Percentiles rank a stretch among this genome's conserved stretches.
Evolutionary conservation across 2,113 vertebrate genomes (phyloP).

Genomic region (Zosterops japonicus): DNA sequence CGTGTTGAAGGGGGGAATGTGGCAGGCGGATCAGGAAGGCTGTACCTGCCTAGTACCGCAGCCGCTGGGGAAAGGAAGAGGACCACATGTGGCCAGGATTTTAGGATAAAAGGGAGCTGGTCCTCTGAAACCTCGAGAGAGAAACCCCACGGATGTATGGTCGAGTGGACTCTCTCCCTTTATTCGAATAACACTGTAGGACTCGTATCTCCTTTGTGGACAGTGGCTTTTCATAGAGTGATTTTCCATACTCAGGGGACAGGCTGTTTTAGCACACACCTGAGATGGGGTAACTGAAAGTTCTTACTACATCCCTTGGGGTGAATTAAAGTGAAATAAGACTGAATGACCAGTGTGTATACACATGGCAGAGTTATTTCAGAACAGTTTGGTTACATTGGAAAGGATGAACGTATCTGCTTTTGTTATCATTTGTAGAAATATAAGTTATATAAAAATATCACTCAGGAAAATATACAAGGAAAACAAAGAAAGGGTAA

Average conservation of each 20-base stretch:
- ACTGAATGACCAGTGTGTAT: background rate
- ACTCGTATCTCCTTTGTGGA: background rate
- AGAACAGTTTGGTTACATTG: background rate
- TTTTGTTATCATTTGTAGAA: background rate
- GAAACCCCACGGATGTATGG: rapidly evolving
- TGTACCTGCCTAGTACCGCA: background rate
- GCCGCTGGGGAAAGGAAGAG: background rate
- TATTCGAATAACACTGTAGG: rapidly evolving
- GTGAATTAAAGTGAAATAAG: background rate
- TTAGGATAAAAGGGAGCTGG: background rate
- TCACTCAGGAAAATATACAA: background rate
- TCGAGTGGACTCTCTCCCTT: background rate
- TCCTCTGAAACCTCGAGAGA: background rate
- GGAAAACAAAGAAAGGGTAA: background rate
- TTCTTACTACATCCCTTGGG: background rate
- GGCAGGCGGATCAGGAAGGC: background rate
- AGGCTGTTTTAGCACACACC: background rate
- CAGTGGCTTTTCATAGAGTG: background rate
- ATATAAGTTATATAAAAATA: background rate
- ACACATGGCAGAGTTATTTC: background rate
- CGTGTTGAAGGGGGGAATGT: background rate
- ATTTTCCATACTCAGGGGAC: background rate
- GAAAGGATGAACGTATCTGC: background rate
- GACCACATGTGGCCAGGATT: rapidly evolving
- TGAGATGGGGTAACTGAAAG: background rate